These are phyloP conservation scores for Promerops cafer DNA, from an alignment of 2,113 vertebrate species.

Conservation along the genomic window DNA sequence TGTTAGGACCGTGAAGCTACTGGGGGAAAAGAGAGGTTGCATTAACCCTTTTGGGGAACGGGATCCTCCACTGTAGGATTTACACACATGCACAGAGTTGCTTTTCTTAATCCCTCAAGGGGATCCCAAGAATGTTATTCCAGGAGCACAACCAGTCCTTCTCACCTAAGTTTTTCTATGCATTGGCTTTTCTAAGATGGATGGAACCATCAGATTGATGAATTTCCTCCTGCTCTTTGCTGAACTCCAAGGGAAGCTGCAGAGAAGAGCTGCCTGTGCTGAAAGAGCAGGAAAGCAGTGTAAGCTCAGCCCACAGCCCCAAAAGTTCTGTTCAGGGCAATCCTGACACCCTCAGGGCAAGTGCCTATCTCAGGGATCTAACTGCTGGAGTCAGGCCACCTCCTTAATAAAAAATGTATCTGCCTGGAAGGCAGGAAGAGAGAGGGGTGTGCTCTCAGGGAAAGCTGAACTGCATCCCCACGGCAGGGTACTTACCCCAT, in stretches of 20 bases:
- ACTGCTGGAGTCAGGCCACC: neutral
- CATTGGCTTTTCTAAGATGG: neutral
- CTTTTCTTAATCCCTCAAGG: neutral
- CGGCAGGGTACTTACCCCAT: neutral
- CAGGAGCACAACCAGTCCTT: neutral
- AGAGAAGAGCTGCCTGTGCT: neutral
- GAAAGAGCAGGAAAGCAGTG: neutral
- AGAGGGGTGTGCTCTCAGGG: neutral
- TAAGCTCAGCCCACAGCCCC: neutral
- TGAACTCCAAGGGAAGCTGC: neutral
- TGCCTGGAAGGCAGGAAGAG: neutral
- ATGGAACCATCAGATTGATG: neutral
- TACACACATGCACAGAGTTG: neutral
- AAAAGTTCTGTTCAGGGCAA: neutral
- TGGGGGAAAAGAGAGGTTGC: conserved; percentile 55
- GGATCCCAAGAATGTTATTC: neutral
- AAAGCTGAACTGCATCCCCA: neutral
- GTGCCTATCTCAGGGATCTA: neutral
- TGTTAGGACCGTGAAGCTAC: conserved; percentile 68
- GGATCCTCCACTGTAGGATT: neutral
- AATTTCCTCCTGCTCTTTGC: neutral
- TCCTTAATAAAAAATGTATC: neutral
- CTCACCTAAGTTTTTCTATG: neutral
- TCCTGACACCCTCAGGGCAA: neutral
- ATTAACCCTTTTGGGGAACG: conserved; percentile 62